Evolutionary conservation across 2,888 invertebrate species (phyloP).

Genomic region (Sabatieria punctata): DNA sequence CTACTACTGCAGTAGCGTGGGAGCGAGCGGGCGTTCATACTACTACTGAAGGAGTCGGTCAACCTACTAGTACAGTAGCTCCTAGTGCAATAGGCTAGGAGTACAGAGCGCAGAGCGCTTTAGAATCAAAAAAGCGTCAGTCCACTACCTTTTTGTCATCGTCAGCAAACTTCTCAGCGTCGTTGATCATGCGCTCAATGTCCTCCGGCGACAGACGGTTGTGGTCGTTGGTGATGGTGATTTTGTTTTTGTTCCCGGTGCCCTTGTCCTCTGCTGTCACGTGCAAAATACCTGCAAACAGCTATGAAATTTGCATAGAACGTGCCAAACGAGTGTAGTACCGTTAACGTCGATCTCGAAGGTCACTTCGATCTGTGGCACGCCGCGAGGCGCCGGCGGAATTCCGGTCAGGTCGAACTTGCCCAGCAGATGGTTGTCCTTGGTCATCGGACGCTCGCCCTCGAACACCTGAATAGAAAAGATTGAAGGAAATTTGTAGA

Average conservation of each 20-base stretch:
- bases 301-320: conserved; percentile 18
- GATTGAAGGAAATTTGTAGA: background rate
- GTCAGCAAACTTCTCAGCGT: conserved; percentile 95
- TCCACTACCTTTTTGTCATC: conserved; percentile 93
- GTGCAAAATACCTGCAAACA: conserved; percentile 32
- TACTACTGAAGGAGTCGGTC: too few relatives aligned
- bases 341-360: conserved; percentile 42
- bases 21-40: too few relatives aligned
- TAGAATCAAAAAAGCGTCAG: too few relatives aligned
- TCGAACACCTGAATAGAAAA: conserved; percentile 54
- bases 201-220: conserved; percentile 91
- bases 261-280: conserved; percentile 98
- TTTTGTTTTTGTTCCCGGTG: conserved; percentile 93
- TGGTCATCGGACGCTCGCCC: conserved; percentile 98
- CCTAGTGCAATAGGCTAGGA: too few relatives aligned
- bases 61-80: too few relatives aligned
- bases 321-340: too few relatives aligned
- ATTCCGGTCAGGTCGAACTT: conserved; percentile 63
- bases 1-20: too few relatives aligned
- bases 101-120: too few relatives aligned
- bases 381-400: background rate
- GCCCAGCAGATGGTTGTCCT: conserved; percentile 93
- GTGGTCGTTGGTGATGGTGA: conserved; percentile 95
- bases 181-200: conserved; percentile 96
- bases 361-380: background rate